Evolutionary conservation across 2,888 invertebrate species (phyloP).

Genomic region (Lutraria lutraria): DNA sequence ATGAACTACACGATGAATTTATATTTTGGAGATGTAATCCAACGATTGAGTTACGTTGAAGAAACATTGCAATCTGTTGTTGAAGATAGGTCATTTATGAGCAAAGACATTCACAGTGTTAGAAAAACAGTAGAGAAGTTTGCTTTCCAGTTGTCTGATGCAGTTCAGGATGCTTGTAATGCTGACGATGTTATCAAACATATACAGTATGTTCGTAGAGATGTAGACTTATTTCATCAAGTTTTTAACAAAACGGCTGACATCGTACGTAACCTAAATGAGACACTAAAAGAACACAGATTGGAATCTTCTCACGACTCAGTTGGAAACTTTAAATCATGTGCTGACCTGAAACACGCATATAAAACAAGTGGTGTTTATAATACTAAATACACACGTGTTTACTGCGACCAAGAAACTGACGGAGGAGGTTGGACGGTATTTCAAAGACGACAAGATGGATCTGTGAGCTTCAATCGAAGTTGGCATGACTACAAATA

Average conservation of each 20-base stretch:
- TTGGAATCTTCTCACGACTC: neutral
- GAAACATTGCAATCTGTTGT: neutral
- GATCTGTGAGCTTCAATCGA: neutral
- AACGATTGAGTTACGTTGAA: neutral
- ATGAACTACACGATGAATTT: neutral
- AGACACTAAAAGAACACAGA: neutral
- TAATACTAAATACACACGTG: neutral
- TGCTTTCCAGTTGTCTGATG: neutral
- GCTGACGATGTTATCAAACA: neutral
- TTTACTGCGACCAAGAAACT: neutral
- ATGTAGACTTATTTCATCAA: neutral
- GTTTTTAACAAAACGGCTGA: neutral
- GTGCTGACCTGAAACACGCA: neutral
- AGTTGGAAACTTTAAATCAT: conserved; percentile 2
- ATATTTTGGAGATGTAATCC: neutral
- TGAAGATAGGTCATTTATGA: neutral
- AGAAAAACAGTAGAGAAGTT: neutral
- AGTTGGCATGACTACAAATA: neutral
- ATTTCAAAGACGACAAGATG: conserved; percentile 7
- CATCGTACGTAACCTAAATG: neutral
- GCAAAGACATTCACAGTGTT: neutral
- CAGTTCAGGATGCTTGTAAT: neutral
- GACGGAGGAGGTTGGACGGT: neutral
- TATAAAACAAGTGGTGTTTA: neutral
- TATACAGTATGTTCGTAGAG: neutral